These are phyloP conservation scores for Lipotes vexillifer DNA, from an alignment of 2,113 vertebrate genomes.

Conservation along the genomic window DNA sequence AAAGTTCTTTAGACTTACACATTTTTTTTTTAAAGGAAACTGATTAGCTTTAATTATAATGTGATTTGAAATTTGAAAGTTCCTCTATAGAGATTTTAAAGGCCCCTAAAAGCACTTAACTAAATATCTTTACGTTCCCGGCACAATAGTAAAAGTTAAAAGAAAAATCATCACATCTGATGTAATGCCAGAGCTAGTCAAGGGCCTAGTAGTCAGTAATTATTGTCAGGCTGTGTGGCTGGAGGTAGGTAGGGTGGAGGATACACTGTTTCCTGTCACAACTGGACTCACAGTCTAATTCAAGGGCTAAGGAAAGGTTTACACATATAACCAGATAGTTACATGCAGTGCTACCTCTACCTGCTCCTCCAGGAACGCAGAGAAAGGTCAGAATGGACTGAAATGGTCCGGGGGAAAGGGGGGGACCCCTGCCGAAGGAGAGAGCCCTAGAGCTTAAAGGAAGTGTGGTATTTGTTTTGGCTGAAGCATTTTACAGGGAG, in stretches of 20 bases:
- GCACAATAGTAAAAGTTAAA: background rate
- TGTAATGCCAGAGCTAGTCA: background rate
- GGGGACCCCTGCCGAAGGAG: background rate
- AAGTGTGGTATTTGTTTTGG: conserved; percentile 60
- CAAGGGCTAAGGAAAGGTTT: background rate
- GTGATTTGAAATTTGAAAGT: background rate
- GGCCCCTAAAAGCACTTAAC: background rate
- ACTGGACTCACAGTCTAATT: background rate
- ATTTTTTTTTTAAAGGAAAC: background rate
- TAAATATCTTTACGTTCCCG: background rate
- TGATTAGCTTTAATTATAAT: background rate
- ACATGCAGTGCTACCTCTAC: background rate
- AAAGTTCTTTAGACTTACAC: background rate
- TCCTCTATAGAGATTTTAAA: background rate
- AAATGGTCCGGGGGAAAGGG: background rate
- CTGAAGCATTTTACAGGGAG: conserved; percentile 24
- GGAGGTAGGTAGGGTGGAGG: background rate
- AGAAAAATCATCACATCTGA: background rate
- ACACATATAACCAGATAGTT: background rate
- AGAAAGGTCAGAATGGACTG: background rate
- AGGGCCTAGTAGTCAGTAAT: background rate
- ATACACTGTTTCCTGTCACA: background rate
- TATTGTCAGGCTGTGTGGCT: background rate
- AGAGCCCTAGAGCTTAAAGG: conserved; percentile 43
- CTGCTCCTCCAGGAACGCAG: background rate